Evolutionary conservation across 1,140 invertebrate species (phyloP), one percentile per base, ranked within the genome.

Genomic region (Protaetia brevitarsis): DNA sequence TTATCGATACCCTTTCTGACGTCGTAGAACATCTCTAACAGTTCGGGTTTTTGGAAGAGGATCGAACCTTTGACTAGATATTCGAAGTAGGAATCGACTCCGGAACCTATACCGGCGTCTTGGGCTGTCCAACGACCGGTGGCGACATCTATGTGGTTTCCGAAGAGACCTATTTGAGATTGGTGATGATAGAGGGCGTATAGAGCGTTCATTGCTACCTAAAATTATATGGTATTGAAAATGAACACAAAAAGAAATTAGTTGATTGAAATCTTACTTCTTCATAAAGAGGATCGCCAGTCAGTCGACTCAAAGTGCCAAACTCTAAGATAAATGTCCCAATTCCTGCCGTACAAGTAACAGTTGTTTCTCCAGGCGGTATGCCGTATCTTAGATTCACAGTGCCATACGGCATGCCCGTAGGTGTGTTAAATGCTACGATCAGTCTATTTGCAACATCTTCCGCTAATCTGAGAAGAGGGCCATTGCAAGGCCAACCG

Each of bases 401-500:
- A 7, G 97, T 99, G 13, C 98, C 98, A 83, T 98, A 99, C 0
- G 98, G 97, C 97, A 99, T 99, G 0, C 97, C 96, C 21, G 93
- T 94, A 10, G 86, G 87, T 0, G 92, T 94, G 73, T 95, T 89
- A 80, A 96, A 96, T 3, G 93, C 93, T 16, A 93, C 90, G 45
- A 99, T 84, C 3, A 99, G 78, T 76, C 94, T 87, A 69, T 93
- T 82, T 3, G 93, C 96, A 36, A 98, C 93, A 82, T 96, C 92
- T 81, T 98, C 96, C 1, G 97, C 97, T 64, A 99, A 80, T 21
- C 91, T 81, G 1, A 99, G 79, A 0, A 99, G 78, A 1, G 97
- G 96, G 0, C 98, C 97, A 79, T 92, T 90, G 77, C 98, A 99
- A 2, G 97, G 98, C 96, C 96, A 99, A 0, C 96, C 96, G 16